Base-by-base conservation (phyloP, 2,113 vertebrate species). In the Nothocercus nigrocapillus region DNA sequence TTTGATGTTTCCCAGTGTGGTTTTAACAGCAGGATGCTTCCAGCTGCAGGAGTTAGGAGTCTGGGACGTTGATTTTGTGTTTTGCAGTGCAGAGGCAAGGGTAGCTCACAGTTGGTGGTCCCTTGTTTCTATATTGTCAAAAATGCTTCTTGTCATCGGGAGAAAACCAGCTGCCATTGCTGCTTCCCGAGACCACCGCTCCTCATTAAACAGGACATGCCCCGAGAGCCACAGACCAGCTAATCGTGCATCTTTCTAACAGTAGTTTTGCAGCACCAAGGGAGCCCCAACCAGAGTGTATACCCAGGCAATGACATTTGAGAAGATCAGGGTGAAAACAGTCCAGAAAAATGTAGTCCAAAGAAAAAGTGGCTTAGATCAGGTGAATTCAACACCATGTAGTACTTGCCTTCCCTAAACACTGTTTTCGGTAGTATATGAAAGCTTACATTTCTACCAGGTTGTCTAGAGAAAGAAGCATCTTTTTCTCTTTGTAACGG, bases 361-460 rank as follows among this genome's bases (percentile, higher is more conserved):
- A 49, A 67, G 67, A 61, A 87, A 74, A 74, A 5, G 15, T 34
- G 40, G 47, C 22, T 74, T n/a, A 40, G 56, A 42, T 78, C 20
- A 34, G 28, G 32, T 42, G 34, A 79, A 53, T 72, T 76, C 34
- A 68, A 5, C 2, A 4, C 20, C 7, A 4, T n/a, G 58, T 30
- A 32, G 28, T 20, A 16, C 34, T 58, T 2, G 0, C 6, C 21
- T 59, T 36, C 53, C 69, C 54, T 62, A 64, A 82, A 34, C 13
- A 5, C 38, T 13, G 1, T 6, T 2, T 4, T 3, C 64, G 32
- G 40, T n/a, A 11, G 72, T 32, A 0, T 1, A 40, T 72, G 34
- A 38, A 53, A 69, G 42, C 12, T 63, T 30, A 16, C 5, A 5
- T 32, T 47, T 78, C 89, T 64, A 15, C 75, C n/a, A 49, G 0